Conservation (phyloP, 2,113 vertebrate species). For the Psilopsiagon aymara region DNA sequence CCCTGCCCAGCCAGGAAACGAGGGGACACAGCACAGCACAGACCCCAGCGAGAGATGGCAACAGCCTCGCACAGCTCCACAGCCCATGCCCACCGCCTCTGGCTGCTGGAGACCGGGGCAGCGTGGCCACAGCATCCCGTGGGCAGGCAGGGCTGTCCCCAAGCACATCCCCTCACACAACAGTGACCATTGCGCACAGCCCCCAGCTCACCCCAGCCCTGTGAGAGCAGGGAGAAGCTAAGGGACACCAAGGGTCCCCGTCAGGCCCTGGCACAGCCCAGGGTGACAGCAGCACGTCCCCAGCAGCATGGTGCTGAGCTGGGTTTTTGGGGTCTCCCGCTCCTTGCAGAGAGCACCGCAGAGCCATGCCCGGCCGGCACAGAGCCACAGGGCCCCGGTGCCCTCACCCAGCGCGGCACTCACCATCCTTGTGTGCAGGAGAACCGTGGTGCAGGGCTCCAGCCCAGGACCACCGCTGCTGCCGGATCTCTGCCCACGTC, state of each 20-base stretch:
- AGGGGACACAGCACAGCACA: background rate
- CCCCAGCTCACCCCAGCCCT: background rate
- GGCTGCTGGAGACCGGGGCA: background rate
- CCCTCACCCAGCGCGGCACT: background rate
- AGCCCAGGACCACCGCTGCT: slow-evolving; percentile 96
- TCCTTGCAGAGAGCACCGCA: background rate
- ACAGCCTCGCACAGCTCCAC: background rate
- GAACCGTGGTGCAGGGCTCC: slow-evolving; percentile 87
- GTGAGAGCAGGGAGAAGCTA: background rate
- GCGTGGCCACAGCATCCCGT: rapidly evolving
- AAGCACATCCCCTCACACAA: background rate
- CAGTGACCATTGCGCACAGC: background rate
- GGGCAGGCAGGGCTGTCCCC: slow-evolving; percentile 68
- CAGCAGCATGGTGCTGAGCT: background rate
- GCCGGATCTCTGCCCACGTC: slow-evolving; percentile 96
- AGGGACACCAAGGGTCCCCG: background rate
- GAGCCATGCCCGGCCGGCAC: background rate
- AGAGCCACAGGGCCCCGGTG: background rate
- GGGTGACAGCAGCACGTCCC: rapidly evolving
- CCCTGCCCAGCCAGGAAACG: background rate
- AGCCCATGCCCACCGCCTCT: background rate
- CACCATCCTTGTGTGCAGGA: slow-evolving; percentile 82
- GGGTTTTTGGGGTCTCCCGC: background rate
- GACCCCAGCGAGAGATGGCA: background rate
- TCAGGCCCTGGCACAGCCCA: background rate